Base-by-base conservation (phyloP, 2,888 invertebrate genomes). In the Drosophila demipolita region DNA sequence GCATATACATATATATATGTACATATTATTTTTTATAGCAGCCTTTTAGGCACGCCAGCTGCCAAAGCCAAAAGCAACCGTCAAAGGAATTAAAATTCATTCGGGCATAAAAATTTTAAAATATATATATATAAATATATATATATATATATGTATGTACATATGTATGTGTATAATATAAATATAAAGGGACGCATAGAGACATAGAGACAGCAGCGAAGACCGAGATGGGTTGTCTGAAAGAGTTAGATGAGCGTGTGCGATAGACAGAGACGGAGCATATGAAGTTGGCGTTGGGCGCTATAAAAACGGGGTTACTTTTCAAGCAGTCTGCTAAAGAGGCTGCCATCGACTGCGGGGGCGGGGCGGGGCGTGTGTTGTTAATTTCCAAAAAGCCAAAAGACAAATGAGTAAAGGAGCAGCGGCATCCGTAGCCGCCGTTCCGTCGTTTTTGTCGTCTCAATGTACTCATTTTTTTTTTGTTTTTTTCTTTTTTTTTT, bases 61-160 rank as follows among this genome's bases (percentile, higher is more conserved):
- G 88, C 80, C 87, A 86, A 83, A 75, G 83, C 78, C 73, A 87
- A 80, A 73, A 87, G 84, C 84, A 89, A 86, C 83, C 90, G 92
- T 92, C 91, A 92, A 92, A 92, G 92, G 92, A 92, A 92, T 92
- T 92, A 92, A 92, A 92, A 92, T 83, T 91, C 92, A 92, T 91
- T 92, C 92, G 91, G 90, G 92, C 91, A 91, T 87, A 92, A 91
- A 92, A 92, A 92, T 92, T 92, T 91, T 91, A 90, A 92, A 90
- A 90, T 92, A 91, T 92, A 89, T 89, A 83, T 70, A 73, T 57
- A 62, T 32, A 59, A 61, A 64, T 52, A 15, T 20, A 73, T 12
- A 53, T 15, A 57, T 64, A 58, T 89, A 83, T 69, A 70, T 48
- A n/a, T n/a, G n/a, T n/a, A n/a, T 26, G n/a, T n/a, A n/a, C n/a